Conservation (phyloP, 1,140 invertebrate species). For the Drosophila biarmipes region DNA sequence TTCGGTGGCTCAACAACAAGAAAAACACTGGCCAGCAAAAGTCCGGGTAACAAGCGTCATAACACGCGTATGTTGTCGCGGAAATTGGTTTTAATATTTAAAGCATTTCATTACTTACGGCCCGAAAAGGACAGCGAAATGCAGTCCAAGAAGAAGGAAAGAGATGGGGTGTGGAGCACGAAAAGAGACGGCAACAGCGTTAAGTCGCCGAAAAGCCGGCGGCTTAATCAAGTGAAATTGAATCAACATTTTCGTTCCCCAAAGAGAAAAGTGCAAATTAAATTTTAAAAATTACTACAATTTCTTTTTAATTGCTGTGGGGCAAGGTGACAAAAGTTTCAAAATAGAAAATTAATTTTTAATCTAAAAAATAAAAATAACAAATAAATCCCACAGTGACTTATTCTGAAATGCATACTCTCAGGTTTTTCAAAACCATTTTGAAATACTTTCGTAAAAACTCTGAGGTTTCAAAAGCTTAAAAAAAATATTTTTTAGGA, state of each 20-base stretch:
- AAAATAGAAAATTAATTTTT: background rate
- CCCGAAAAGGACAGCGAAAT: constrained; percentile 1
- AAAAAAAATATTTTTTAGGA: background rate
- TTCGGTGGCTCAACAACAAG: constrained; percentile 11
- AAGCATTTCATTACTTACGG: constrained; percentile 75
- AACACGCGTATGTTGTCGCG: constrained; percentile 81
- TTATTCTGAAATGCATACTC: too few relatives aligned
- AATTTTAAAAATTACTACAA: constrained; percentile 9
- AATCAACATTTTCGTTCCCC: constrained; percentile 39
- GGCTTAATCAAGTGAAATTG: constrained; percentile 63
- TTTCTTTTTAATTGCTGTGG: background rate
- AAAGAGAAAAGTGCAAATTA: constrained; percentile 9
- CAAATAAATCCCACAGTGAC: too few relatives aligned
- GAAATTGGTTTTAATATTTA: constrained; percentile 84
- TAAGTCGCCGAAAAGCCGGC: constrained; percentile 35
- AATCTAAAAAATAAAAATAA: too few relatives aligned
- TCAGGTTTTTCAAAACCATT: too few relatives aligned
- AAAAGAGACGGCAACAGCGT: constrained; percentile 4
- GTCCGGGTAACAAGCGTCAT: constrained; percentile 69
- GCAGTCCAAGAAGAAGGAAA: background rate
- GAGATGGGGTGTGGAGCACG: background rate
- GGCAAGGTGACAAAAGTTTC: background rate
- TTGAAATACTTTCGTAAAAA: too few relatives aligned
- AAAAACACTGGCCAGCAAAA: constrained; percentile 49
- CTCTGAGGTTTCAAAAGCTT: background rate